Percentiles rank a stretch among this genome's conserved stretches.
Evolutionary conservation across 2,113 vertebrate species (phyloP).

Genomic region (Callorhinus ursinus): DNA sequence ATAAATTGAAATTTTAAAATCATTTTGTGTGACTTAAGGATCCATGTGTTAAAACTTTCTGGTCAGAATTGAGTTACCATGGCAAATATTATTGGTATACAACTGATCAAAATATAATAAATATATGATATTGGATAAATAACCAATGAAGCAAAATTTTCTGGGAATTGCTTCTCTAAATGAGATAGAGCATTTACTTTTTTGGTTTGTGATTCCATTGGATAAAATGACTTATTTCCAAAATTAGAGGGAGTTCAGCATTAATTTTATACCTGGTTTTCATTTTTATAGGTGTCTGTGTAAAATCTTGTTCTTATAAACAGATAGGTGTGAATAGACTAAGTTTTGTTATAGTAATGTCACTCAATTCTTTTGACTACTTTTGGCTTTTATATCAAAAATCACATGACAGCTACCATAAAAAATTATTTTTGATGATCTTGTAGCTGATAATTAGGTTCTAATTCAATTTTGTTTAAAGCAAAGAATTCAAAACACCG

Average conservation of each 20-base stretch:
- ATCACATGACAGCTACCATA: background rate
- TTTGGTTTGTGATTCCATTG: background rate
- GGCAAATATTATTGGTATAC: background rate
- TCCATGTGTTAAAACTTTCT: background rate
- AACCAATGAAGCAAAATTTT: background rate
- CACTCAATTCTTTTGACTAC: background rate
- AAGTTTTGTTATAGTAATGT: background rate
- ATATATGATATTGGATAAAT: background rate
- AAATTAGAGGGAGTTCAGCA: background rate
- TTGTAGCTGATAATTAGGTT: background rate
- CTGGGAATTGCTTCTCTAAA: background rate
- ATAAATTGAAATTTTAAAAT: background rate
- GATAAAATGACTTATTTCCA: background rate
- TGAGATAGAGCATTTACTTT: background rate
- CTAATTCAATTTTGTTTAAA: conserved; percentile 3
- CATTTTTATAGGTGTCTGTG: background rate
- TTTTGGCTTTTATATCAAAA: background rate
- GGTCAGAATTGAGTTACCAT: background rate
- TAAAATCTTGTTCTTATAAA: background rate
- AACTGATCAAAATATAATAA: background rate
- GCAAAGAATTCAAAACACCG: background rate
- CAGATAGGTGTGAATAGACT: background rate
- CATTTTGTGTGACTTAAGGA: background rate
- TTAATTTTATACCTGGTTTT: conserved; percentile 39
- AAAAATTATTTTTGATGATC: background rate